phyloP scores from a whole-genome alignment of 2,113 vertebrate genomes.

The Halcyon malimbica region DNA sequence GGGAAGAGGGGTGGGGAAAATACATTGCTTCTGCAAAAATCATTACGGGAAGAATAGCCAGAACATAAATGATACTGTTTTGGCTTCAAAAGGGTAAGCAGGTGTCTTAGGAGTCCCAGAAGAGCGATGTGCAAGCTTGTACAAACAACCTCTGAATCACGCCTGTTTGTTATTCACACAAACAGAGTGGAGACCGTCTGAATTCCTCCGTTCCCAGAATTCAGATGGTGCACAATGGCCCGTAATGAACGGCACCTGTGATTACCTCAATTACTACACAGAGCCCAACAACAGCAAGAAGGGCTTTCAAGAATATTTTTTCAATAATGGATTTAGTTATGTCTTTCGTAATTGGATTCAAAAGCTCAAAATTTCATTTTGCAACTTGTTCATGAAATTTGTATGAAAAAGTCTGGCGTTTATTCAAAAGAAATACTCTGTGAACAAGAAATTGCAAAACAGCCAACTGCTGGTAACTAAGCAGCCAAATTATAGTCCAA shows the following conservation, averaged over 20 bases:
- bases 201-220: constrained; percentile 79
- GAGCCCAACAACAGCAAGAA: constrained; percentile 73
- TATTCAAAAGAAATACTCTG: constrained; percentile 79
- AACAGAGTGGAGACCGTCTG: constrained; percentile 72
- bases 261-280: constrained; percentile 80
- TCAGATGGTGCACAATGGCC: constrained; percentile 81
- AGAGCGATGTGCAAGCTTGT: constrained; percentile 79
- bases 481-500: constrained; percentile 81
- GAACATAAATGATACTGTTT: constrained; percentile 74
- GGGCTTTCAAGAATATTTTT: constrained; percentile 76
- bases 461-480: constrained; percentile 79
- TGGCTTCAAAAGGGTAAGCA: constrained; percentile 79
- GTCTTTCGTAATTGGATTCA: constrained; percentile 83
- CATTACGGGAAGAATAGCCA: constrained; percentile 62
- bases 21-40: constrained; percentile 71
- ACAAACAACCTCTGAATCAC: constrained; percentile 80
- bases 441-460: constrained; percentile 77
- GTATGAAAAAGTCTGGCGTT: constrained; percentile 77
- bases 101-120: constrained; percentile 81
- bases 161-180: constrained; percentile 82
- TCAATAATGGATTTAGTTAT: constrained; percentile 79
- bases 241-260: constrained; percentile 86
- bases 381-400: constrained; percentile 81
- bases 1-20: constrained; percentile 53
- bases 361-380: constrained; percentile 82